Conservation (phyloP, 2,113 vertebrate genomes). For the Vulpes vulpes region DNA sequence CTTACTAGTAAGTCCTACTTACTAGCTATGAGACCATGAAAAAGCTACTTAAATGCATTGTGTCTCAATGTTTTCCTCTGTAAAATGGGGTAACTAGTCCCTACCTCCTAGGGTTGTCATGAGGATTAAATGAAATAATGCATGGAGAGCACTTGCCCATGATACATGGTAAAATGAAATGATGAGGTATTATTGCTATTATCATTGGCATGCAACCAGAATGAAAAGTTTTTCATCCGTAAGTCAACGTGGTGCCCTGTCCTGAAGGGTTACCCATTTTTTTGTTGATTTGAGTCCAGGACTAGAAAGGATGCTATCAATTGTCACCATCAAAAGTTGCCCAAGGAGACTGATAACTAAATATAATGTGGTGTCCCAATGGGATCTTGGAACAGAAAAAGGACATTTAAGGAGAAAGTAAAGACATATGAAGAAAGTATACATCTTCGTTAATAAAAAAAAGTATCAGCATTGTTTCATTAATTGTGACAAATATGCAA, state of each 20-base stretch:
- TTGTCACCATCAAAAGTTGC: background rate
- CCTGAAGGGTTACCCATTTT: background rate
- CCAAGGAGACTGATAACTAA: background rate
- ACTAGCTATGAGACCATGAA: background rate
- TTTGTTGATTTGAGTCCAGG: background rate
- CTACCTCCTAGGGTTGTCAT: fast-evolving
- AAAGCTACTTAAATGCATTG: background rate
- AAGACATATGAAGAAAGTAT: background rate
- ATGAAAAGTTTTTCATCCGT: background rate
- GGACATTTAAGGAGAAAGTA: background rate
- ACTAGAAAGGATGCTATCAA: background rate
- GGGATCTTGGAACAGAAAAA: background rate
- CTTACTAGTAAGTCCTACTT: background rate
- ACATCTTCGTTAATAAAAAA: background rate
- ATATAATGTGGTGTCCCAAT: background rate
- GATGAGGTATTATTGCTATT: background rate
- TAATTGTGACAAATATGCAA: background rate
- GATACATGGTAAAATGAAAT: background rate
- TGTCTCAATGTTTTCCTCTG: background rate
- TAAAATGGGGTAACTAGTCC: background rate
- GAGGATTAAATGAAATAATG: background rate
- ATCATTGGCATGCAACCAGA: background rate
- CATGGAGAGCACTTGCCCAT: background rate
- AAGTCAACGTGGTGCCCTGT: background rate
- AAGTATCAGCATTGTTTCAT: background rate